Conservation (phyloP, 1,140 invertebrate species). For the Muscidifurax raptorellus region DNA sequence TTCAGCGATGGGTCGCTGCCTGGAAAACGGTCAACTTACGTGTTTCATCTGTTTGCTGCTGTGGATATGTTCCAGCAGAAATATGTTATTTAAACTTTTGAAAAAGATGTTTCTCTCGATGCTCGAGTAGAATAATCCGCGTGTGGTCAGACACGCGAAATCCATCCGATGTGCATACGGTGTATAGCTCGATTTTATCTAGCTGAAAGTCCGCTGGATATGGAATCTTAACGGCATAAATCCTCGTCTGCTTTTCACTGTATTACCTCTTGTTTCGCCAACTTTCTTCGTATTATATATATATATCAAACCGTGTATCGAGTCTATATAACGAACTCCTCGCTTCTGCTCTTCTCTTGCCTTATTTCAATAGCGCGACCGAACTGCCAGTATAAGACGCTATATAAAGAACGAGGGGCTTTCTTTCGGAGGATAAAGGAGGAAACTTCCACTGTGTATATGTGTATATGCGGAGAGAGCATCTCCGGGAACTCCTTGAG, state of each 20-base stretch:
- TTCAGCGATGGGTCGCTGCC: background rate
- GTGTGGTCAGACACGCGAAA: no score
- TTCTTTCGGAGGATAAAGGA: background rate
- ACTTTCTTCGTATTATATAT: background rate
- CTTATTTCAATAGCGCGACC: background rate
- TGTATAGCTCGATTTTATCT: no score
- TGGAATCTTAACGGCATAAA: background rate
- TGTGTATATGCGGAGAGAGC: background rate
- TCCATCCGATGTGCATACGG: no score
- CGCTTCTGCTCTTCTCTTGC: background rate
- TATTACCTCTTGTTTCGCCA: background rate
- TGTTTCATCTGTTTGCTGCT: no score
- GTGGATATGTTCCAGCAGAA: background rate
- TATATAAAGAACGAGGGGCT: background rate
- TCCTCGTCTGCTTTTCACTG: background rate
- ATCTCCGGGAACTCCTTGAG: background rate
- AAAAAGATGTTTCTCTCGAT: no score
- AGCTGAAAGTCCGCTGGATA: background rate
- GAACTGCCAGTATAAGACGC: background rate
- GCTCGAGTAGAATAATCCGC: background rate
- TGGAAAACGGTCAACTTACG: background rate
- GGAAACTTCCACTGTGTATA: background rate
- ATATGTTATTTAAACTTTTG: background rate
- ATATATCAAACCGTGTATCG: background rate
- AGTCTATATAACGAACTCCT: background rate